phyloP scores from a whole-genome alignment of 2,888 invertebrate genomes.

The Furcula furcula region DNA sequence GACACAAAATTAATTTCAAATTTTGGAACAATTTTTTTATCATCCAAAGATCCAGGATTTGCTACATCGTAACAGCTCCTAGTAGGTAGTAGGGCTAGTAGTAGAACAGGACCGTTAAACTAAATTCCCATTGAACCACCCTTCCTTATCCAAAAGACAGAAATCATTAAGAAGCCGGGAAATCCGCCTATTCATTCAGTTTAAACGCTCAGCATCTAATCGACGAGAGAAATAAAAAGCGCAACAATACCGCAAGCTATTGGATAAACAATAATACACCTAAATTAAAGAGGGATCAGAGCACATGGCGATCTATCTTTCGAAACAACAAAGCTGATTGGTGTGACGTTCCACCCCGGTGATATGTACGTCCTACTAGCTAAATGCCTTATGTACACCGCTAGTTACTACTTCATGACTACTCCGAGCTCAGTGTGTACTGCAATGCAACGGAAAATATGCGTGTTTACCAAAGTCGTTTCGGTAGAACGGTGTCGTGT shows the following conservation, averaged over 20 bases:
- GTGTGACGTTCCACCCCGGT: constrained; percentile 81
- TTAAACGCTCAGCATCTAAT: constrained; percentile 19
- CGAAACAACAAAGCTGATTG: constrained; percentile 81
- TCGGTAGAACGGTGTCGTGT: constrained; percentile 81
- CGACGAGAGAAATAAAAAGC: constrained; percentile 26
- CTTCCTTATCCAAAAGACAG: neutral
- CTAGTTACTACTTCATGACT: constrained; percentile 82
- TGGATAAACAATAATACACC: constrained; percentile 44
- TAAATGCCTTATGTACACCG: constrained; percentile 82
- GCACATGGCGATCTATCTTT: constrained; percentile 79
- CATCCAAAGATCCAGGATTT: no score
- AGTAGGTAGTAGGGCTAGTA: neutral
- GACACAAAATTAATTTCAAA: neutral
- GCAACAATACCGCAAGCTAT: constrained; percentile 24
- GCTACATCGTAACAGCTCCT: no score
- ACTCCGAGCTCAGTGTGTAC: constrained; percentile 82
- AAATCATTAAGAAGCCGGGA: constrained; percentile 5
- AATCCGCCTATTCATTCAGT: constrained; percentile 9
- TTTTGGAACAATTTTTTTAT: no score
- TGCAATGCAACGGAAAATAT: constrained; percentile 83
- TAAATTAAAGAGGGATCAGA: constrained; percentile 67
- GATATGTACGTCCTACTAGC: constrained; percentile 81
- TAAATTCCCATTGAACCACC: neutral
- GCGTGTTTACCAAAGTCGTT: constrained; percentile 82
- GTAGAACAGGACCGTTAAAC: neutral